Percentiles rank a stretch among this genome's conserved stretches.
Conservation (phyloP, 2,888 invertebrate species). For the Pristionchus maxplancki region DNA sequence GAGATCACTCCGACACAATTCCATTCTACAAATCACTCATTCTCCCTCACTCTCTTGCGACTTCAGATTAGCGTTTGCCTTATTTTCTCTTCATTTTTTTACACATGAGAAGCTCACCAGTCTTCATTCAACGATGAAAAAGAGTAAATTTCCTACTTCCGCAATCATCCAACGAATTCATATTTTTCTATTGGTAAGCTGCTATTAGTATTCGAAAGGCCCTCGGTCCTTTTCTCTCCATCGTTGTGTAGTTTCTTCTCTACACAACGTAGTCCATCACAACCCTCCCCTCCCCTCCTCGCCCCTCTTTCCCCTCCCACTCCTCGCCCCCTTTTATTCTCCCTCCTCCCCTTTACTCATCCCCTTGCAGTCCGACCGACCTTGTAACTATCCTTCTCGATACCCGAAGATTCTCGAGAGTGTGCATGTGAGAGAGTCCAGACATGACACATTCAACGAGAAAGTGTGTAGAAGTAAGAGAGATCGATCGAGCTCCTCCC, state of each 20-base stretch:
- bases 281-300: background rate
- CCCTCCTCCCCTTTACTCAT: background rate
- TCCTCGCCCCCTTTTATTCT: background rate
- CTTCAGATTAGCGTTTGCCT: background rate
- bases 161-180: background rate
- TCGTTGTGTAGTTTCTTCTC: conserved; percentile 13
- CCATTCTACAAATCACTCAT: background rate
- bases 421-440: conserved; percentile 24
- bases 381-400: conserved; percentile 29
- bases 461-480: background rate
- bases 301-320: background rate
- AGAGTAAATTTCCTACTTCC: background rate
- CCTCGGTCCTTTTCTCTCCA: background rate
- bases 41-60: background rate
- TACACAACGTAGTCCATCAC: background rate
- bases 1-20: background rate
- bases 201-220: background rate
- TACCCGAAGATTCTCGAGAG: conserved; percentile 20
- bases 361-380: conserved; percentile 44
- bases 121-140: background rate
- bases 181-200: background rate
- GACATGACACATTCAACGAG: conserved; percentile 13
- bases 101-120: too few relatives aligned
- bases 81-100: background rate
- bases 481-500: conserved; percentile 37